A percentile compares a stretch with the other conserved stretches of the same genome.
Evolutionary conservation across 1,140 invertebrate genomes (phyloP).

Genomic region (Teleogryllus occipitalis): DNA sequence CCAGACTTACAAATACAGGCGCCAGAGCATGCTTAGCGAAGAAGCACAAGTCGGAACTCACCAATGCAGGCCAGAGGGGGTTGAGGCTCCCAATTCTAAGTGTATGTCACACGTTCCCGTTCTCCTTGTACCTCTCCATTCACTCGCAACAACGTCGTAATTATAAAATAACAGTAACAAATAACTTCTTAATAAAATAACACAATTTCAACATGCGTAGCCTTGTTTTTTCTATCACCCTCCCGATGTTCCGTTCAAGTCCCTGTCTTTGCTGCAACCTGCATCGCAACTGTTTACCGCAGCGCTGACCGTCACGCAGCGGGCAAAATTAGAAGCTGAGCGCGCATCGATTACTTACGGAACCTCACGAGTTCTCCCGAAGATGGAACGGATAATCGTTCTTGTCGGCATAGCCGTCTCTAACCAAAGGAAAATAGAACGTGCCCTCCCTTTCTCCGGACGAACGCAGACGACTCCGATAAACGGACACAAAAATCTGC

Average conservation of each 20-base stretch:
- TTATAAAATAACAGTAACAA: slow-evolving; percentile 12
- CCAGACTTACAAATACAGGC: no score
- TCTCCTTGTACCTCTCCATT: slow-evolving; percentile 8
- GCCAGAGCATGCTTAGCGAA: background rate
- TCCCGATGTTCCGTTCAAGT: slow-evolving; percentile 10
- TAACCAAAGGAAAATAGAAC: background rate
- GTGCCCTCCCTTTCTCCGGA: no score
- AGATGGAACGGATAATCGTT: slow-evolving; percentile 2
- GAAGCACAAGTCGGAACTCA: background rate
- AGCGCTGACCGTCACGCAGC: slow-evolving; percentile 19
- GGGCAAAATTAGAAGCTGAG: background rate
- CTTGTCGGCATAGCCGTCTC: background rate
- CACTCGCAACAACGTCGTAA: background rate
- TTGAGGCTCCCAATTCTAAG: background rate
- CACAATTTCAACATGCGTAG: slow-evolving; percentile 13
- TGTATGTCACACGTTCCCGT: background rate
- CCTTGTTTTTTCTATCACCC: slow-evolving; percentile 13
- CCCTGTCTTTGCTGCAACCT: slow-evolving; percentile 19
- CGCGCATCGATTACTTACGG: slow-evolving; percentile 12
- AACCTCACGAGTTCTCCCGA: slow-evolving; percentile 9
- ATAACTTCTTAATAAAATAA: slow-evolving; percentile 13
- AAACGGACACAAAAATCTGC: no score
- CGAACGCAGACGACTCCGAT: no score
- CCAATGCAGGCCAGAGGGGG: slow-evolving; percentile 8
- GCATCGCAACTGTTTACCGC: slow-evolving; percentile 19